Evolutionary conservation across 2,113 vertebrate species (phyloP).

Genomic region (Pelecanoides urinatrix): DNA sequence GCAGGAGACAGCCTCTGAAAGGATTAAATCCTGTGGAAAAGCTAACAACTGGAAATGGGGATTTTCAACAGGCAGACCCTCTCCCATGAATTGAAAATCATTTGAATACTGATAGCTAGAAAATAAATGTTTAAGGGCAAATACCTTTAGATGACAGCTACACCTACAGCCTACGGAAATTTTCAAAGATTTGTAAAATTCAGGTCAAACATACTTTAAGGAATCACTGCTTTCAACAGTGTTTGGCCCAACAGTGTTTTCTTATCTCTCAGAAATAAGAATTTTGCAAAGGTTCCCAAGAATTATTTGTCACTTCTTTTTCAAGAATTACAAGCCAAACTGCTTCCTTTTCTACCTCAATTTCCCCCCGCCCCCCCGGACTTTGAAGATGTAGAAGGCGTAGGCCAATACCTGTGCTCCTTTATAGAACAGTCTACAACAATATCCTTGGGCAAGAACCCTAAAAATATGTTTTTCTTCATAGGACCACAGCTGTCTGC

Average conservation of each 20-base stretch:
- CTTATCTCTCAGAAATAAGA: not conserved
- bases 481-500: not conserved
- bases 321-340: not conserved
- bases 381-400: not conserved
- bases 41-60: not conserved
- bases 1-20: no score
- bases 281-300: not conserved
- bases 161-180: not conserved
- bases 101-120: not conserved
- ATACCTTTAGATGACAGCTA: not conserved
- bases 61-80: not conserved
- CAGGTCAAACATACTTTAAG: not conserved
- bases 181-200: not conserved
- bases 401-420: not conserved
- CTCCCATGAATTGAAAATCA: not conserved
- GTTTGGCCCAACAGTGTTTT: not conserved
- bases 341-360: not conserved
- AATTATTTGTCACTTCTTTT: not conserved
- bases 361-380: no score
- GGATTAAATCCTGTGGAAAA: not conserved
- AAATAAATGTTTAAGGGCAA: not conserved
- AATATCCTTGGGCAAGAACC: not conserved
- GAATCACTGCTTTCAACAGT: not conserved
- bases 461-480: not conserved
- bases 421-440: not conserved